These are phyloP conservation scores for Nymphalis io DNA, from an alignment of 1,140 invertebrate genomes.

Conservation along the genomic window DNA sequence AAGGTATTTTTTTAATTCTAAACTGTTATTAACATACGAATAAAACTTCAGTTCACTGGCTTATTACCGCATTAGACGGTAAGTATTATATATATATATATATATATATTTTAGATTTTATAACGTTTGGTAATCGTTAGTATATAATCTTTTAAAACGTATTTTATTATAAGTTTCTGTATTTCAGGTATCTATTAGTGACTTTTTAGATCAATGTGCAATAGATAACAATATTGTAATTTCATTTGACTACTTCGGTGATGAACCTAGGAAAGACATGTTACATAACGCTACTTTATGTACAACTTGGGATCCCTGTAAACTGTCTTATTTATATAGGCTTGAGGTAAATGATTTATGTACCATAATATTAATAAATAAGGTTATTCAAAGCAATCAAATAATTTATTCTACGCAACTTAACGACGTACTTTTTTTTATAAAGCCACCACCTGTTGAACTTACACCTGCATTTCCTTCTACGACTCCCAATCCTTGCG, in stretches of 20 bases:
- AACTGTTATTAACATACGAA: not conserved
- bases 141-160: no score
- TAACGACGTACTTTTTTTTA: not conserved
- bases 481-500: slow-evolving; percentile 64
- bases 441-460: slow-evolving; percentile 65
- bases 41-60: no score
- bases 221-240: slow-evolving; percentile 76
- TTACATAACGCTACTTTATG: slow-evolving; percentile 73
- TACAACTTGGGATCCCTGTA: slow-evolving; percentile 73
- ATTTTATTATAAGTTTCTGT: not conserved
- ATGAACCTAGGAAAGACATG: slow-evolving; percentile 73
- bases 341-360: slow-evolving; percentile 58
- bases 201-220: slow-evolving; percentile 66
- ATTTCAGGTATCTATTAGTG: slow-evolving; percentile 52
- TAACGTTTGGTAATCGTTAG: no score
- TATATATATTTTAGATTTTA: no score
- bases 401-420: not conserved
- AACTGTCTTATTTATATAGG: slow-evolving; percentile 68
- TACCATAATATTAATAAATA: no score
- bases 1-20: slow-evolving; percentile 50
- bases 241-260: slow-evolving; percentile 73
- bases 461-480: slow-evolving; percentile 63
- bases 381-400: not conserved
- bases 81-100: no score
- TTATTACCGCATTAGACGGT: no score